Evolutionary conservation across 2,113 vertebrate species (phyloP).

Genomic region (Campylorhamphus procurvoides): DNA sequence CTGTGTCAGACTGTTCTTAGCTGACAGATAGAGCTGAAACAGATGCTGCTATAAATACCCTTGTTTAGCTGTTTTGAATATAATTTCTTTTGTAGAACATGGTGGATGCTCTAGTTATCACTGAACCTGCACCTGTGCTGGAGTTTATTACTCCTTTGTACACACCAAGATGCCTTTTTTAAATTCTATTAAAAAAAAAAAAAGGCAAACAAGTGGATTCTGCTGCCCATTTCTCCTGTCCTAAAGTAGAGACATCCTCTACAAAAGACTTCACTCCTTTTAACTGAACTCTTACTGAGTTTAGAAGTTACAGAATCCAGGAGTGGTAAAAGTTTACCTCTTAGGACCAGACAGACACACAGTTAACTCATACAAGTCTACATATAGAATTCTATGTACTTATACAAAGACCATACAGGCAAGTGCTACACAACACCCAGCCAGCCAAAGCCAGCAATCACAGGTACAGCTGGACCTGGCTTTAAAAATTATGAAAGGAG

Average conservation of each 20-base stretch:
- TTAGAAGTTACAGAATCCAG: not conserved
- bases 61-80: conserved; percentile 46
- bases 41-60: conserved; percentile 72
- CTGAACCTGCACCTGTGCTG: conserved; percentile 37
- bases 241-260: not conserved
- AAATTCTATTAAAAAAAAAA: not conserved
- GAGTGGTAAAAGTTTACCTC: not conserved
- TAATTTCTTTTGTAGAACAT: conserved; percentile 54
- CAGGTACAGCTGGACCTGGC: not conserved
- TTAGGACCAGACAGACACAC: not conserved
- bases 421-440: not conserved
- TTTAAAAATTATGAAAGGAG: not conserved
- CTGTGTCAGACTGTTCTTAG: conserved; percentile 39
- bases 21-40: conserved; percentile 61
- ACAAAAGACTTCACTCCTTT: not conserved
- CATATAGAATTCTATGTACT: not conserved
- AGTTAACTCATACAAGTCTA: not conserved
- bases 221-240: not conserved
- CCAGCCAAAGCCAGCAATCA: not conserved
- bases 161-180: not conserved
- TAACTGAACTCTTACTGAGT: not conserved
- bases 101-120: not conserved
- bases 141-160: not conserved
- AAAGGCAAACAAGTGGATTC: not conserved
- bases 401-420: not conserved